phyloP scores from a whole-genome alignment of 2,888 invertebrate species.

The Zonitis immaculata region DNA sequence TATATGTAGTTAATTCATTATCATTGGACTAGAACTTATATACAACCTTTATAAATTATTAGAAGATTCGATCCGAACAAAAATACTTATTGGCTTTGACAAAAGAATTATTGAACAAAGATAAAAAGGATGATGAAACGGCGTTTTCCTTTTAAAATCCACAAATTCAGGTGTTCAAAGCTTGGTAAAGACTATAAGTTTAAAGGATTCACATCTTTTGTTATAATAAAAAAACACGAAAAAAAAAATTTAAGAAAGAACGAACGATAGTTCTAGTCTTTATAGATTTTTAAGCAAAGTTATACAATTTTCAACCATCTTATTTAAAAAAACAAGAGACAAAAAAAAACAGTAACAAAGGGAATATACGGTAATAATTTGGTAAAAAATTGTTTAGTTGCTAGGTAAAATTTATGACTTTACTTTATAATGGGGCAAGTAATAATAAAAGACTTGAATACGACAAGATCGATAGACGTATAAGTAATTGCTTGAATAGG shows the following conservation, averaged over 20 bases:
- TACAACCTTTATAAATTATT: conserved; percentile 25
- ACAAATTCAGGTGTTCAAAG: conserved; percentile 33
- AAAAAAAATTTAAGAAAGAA: too few relatives aligned
- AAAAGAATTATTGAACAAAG: conserved; percentile 37
- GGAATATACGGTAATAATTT: neutral
- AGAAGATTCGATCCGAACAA: conserved; percentile 13
- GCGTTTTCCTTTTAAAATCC: conserved; percentile 26
- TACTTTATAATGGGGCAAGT: neutral
- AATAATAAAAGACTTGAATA: neutral
- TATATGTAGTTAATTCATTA: conserved; percentile 12
- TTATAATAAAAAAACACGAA: neutral
- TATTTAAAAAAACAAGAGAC: neutral
- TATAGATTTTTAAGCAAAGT: neutral
- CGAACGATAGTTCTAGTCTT: neutral
- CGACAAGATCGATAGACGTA: neutral
- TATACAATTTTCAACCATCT: neutral
- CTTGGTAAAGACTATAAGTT: neutral
- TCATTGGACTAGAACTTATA: conserved; percentile 20
- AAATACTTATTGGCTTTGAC: conserved; percentile 36
- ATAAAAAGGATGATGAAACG: conserved; percentile 34
- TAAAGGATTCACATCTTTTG: neutral
- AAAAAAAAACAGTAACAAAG: neutral
- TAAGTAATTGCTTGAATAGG: neutral
- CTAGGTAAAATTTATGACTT: neutral
- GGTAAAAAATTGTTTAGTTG: neutral